Percentiles rank a stretch among this genome's conserved stretches.
Evolutionary conservation across 2,888 invertebrate genomes (phyloP).

Genomic region (Polyploca ridens): DNA sequence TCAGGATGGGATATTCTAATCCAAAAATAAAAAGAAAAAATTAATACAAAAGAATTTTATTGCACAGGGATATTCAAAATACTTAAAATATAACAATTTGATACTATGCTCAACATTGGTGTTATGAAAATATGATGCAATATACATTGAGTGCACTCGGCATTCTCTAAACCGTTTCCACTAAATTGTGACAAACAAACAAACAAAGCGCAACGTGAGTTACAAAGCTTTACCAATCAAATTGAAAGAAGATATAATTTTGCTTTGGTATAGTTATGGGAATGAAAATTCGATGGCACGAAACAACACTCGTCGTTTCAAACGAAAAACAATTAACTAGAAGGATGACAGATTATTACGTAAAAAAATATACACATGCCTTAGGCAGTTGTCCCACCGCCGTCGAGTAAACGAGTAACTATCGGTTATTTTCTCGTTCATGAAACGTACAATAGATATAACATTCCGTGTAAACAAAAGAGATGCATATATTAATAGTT

Average conservation of each 20-base stretch:
- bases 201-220: not conserved
- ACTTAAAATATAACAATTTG: slow-evolving; percentile 63
- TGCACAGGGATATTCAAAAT: slow-evolving; percentile 77
- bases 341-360: slow-evolving; percentile 21
- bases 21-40: slow-evolving; percentile 24
- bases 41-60: slow-evolving; percentile 69
- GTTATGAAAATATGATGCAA: slow-evolving; percentile 39
- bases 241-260: not conserved
- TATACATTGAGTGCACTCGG: slow-evolving; percentile 22
- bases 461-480: no score
- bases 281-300: slow-evolving; percentile 39
- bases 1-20: no score
- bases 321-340: slow-evolving; percentile 12
- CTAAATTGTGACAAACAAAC: slow-evolving; percentile 13
- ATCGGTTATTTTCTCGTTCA: no score
- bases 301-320: slow-evolving; percentile 15
- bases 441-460: no score
- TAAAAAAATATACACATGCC: slow-evolving; percentile 19
- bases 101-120: slow-evolving; percentile 42
- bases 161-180: slow-evolving; percentile 13
- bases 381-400: no score
- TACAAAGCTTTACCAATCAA: not conserved
- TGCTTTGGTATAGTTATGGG: slow-evolving; percentile 38
- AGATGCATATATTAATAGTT: no score
- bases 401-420: no score